Base-by-base conservation (phyloP, 35 echinoderm and acorn worm species). In the Heliocidaris erythrogramma region DNA sequence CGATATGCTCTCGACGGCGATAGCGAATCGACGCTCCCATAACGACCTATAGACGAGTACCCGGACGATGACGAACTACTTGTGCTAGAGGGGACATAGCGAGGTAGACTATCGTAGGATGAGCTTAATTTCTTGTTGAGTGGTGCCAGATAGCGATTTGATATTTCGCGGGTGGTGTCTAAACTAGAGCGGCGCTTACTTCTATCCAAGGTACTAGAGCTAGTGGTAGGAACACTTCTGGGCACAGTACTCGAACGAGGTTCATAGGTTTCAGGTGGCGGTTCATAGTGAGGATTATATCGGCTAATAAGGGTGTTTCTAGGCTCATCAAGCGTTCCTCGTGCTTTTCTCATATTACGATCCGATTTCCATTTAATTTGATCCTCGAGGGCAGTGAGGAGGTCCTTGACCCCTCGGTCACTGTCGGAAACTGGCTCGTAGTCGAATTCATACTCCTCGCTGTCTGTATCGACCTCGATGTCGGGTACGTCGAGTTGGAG, bases 81-180 rank as follows among this genome's bases (percentile, higher is more conserved):
- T 14, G 91, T 92, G 32, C 91, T 92, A 13, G 91, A 92, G 17
- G 91, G 91, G 14, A 30, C 31, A 59, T 92, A 59, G 21, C 91
- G 91, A 92, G 91, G 91, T 92, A 92, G 91, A 92, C 91, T 92
- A 92, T 92, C 91, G 49, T 92, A 92, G 7, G 91, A 92, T 30
- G 91, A 53, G 27, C 91, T 92, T 30, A 92, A 30, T 30, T 92
- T 92, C 49, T 59, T 89, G 87, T 48, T 89, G 31, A 89, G 87
- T 48, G 87, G 87, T 47, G 91, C n/a, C 16, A 59, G 91, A 29
- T 50, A 59, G 12, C 30, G n/a, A 47, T 89, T 89, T 27, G 91
- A 92, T 30, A 48, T 48, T 32, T 48, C 31, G 21, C 48, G 31
- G 27, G 31, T 32, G 29, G 47, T 52, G 13, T 59, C 91, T 49